These are phyloP conservation scores for Drosophila takahashii DNA, from an alignment of 1,140 invertebrate species.

Conservation along the genomic window DNA sequence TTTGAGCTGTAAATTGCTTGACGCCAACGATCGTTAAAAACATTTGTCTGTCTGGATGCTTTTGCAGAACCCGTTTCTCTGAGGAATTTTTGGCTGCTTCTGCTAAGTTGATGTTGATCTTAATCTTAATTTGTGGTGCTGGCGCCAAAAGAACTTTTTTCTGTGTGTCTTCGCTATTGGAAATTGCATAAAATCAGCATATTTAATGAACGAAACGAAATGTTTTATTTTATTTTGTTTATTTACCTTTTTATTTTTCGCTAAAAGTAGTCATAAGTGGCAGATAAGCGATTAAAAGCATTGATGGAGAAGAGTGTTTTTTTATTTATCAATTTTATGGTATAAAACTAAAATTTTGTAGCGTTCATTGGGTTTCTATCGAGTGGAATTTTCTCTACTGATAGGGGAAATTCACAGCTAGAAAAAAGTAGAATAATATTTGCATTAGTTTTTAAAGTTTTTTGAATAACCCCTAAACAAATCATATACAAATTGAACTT, in stretches of 20 bases:
- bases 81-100: conserved; percentile 52
- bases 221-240: conserved; percentile 53
- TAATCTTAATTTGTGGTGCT: conserved; percentile 79
- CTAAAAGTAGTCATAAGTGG: conserved; percentile 36
- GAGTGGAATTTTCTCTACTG: not conserved
- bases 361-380: conserved; percentile 15
- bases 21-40: conserved; percentile 70
- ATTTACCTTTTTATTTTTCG: conserved; percentile 40
- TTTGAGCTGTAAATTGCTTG: conserved; percentile 77
- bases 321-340: conserved; percentile 69
- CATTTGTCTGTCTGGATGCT: conserved; percentile 41
- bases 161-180: conserved; percentile 25
- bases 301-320: conserved; percentile 3
- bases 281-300: conserved; percentile 29
- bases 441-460: not conserved
- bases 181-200: conserved; percentile 68
- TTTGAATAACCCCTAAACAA: not conserved
- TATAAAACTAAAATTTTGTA: conserved; percentile 14
- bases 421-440: not conserved
- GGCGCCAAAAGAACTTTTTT: conserved; percentile 66
- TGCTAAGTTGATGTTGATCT: conserved; percentile 70
- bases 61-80: conserved; percentile 50
- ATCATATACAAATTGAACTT: not conserved
- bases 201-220: conserved; percentile 53
- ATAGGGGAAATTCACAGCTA: too few species aligned